Evolutionary conservation across 2,888 invertebrate genomes (phyloP).

Genomic region (Sesia bembeciformis): DNA sequence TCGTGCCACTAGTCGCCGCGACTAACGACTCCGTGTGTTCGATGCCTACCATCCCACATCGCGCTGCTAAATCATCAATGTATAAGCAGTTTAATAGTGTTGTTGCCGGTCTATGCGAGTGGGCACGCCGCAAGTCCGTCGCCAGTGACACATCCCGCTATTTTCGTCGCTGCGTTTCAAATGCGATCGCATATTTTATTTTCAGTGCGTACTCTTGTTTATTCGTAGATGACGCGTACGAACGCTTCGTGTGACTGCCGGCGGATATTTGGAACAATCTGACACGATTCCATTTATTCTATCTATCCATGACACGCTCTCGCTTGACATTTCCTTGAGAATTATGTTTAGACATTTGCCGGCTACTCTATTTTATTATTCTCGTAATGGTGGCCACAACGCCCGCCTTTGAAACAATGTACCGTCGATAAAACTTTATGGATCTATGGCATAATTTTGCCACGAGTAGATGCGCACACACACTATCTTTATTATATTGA

Average conservation of each 20-base stretch:
- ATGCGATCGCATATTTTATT: conserved; percentile 67
- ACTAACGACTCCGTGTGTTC: no score
- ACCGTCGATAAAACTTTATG: conserved; percentile 12
- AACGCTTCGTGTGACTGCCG: conserved; percentile 21
- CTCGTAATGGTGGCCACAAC: conserved; percentile 9
- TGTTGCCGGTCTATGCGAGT: conserved; percentile 20
- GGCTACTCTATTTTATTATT: conserved; percentile 16
- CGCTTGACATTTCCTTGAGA: conserved; percentile 26
- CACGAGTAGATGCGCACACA: no score
- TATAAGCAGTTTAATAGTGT: no score
- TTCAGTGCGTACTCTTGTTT: conserved; percentile 62
- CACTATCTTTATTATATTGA: no score
- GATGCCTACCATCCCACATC: no score
- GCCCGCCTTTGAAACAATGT: conserved; percentile 13
- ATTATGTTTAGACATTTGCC: conserved; percentile 25
- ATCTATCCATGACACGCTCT: conserved; percentile 19
- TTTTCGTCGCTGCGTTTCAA: conserved; percentile 53
- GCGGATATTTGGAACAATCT: conserved; percentile 36
- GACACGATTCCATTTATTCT: conserved; percentile 38
- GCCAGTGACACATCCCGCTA: conserved; percentile 50
- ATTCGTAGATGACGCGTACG: conserved; percentile 48
- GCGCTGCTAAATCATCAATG: no score
- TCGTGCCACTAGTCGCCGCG: no score
- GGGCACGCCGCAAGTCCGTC: conserved; percentile 15
- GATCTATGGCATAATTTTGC: background rate